Conservation (phyloP, 2,888 invertebrate genomes). For the Hyposoter dolosus region DNA sequence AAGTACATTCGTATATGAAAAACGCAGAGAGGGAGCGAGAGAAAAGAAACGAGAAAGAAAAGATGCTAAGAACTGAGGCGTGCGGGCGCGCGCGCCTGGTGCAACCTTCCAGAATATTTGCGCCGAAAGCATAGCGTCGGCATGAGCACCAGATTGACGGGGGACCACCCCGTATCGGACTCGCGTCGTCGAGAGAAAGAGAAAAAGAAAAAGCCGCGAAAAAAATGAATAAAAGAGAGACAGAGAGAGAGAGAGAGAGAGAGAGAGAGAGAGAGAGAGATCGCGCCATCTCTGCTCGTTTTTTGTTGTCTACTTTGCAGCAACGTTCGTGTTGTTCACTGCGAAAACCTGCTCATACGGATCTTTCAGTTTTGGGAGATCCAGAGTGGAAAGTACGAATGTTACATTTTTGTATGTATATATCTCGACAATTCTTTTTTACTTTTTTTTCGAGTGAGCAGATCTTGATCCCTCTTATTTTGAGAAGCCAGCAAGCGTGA, state of each 20-base stretch:
- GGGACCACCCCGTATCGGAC: constrained; percentile 79
- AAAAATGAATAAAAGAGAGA: constrained; percentile 10
- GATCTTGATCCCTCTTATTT: constrained; percentile 68
- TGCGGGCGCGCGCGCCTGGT: constrained; percentile 67
- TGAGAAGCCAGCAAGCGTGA: constrained; percentile 66
- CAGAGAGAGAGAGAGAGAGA: constrained; percentile 25
- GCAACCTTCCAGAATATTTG: constrained; percentile 82
- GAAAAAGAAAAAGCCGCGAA: constrained; percentile 18
- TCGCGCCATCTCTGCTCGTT: constrained; percentile 42
- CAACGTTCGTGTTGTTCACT: constrained; percentile 50
- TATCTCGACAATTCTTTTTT: constrained; percentile 24
- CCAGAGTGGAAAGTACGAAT: constrained; percentile 40
- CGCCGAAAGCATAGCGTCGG: constrained; percentile 77
- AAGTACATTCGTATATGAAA: constrained; percentile 17
- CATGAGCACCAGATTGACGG: constrained; percentile 81
- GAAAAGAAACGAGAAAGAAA: constrained; percentile 11
- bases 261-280: constrained; percentile 15
- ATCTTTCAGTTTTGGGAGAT: constrained; percentile 56
- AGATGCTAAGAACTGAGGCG: constrained; percentile 35
- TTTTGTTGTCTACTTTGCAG: constrained; percentile 44
- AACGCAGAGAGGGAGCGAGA: constrained; percentile 18
- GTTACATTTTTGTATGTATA: constrained; percentile 12
- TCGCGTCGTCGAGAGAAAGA: constrained; percentile 60
- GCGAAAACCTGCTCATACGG: constrained; percentile 60
- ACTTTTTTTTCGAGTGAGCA: constrained; percentile 54